phyloP scores from a whole-genome alignment of 2,113 vertebrate species.

The Psilopsiagon aymara region DNA sequence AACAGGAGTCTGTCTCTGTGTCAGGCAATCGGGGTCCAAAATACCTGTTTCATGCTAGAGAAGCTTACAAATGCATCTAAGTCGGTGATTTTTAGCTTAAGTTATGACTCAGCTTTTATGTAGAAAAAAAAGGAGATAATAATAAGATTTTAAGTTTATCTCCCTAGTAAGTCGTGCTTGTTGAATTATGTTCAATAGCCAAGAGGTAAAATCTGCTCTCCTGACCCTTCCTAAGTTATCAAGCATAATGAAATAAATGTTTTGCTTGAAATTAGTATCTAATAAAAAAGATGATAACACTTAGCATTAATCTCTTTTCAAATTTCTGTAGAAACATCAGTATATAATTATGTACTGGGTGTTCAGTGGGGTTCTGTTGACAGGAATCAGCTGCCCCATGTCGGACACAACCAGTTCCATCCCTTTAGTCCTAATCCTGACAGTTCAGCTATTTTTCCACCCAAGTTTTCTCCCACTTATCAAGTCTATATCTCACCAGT shows the following conservation, averaged over 20 bases:
- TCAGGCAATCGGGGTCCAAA: neutral
- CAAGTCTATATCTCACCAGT: neutral
- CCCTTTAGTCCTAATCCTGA: neutral
- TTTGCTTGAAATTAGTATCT: neutral
- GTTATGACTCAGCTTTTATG: neutral
- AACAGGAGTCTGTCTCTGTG: neutral
- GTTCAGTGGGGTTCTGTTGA: neutral
- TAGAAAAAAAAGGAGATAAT: neutral
- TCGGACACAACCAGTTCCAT: neutral
- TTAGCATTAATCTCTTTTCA: neutral
- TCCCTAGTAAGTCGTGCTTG: neutral
- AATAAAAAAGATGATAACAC: neutral
- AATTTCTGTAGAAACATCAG: neutral
- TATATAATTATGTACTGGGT: neutral
- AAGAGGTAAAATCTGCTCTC: neutral
- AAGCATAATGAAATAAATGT: neutral
- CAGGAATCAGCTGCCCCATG: accelerated
- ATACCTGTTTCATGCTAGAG: neutral
- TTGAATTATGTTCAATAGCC: neutral
- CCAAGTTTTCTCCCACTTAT: neutral
- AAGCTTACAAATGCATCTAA: neutral
- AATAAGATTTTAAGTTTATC: neutral
- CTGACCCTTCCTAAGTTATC: neutral
- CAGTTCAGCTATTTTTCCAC: neutral
- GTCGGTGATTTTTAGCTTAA: neutral